Percentiles rank a stretch among this genome's conserved stretches.
These are phyloP conservation scores for Caenorhabditis briggsae DNA, from an alignment of 1,140 invertebrate genomes.

Conservation along the genomic window DNA sequence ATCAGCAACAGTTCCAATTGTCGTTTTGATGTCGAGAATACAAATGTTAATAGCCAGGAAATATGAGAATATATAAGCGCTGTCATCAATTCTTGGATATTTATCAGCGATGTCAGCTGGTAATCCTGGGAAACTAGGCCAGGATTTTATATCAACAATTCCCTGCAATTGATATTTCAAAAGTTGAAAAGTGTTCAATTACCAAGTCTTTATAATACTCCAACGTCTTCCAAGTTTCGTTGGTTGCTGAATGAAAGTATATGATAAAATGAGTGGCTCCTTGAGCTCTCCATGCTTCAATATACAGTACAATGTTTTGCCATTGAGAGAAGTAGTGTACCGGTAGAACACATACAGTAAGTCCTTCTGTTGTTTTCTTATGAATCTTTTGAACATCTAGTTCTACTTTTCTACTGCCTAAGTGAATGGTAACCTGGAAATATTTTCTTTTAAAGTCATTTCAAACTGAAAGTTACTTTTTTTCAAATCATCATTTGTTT, in stretches of 20 bases:
- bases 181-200: too few species aligned
- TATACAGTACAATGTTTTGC: constrained; percentile 17
- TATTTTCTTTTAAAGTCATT: too few species aligned
- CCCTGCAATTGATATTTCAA: too few species aligned
- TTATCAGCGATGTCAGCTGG: background rate
- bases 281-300: constrained; percentile 35
- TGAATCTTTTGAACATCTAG: too few species aligned
- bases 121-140: too few species aligned
- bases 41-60: background rate
- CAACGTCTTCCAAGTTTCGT: background rate
- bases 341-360: background rate
- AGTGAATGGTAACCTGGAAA: background rate
- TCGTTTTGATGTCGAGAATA: background rate
- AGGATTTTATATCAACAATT: too few species aligned
- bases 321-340: constrained; percentile 15
- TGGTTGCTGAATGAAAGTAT: background rate
- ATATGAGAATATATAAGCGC: background rate
- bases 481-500: too few species aligned
- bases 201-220: background rate
- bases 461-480: too few species aligned
- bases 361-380: too few species aligned
- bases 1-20: background rate
- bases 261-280: constrained; percentile 26
- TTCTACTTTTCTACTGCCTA: background rate
- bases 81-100: background rate